A percentile compares a stretch with the other conserved stretches of the same genome.
These are phyloP conservation scores for Dendronephthya gigantea DNA, from an alignment of 64 coral and sea anemone genomes.

Conservation along the genomic window DNA sequence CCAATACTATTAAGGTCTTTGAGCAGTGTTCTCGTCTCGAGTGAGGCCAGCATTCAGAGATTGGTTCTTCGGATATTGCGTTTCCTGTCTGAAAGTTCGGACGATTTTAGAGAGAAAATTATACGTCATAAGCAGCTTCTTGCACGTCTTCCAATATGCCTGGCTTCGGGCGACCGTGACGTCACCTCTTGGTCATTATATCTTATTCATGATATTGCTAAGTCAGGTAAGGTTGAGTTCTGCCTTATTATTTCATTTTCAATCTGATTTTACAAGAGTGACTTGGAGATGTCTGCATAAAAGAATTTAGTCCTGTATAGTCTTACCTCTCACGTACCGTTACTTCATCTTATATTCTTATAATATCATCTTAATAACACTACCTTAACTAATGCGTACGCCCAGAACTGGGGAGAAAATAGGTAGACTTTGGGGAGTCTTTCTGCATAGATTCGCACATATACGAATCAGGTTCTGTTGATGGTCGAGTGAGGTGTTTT, in stretches of 20 bases:
- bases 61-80: constrained; percentile 73
- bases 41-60: constrained; percentile 81
- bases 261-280: not conserved
- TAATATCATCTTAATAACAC: too few relatives aligned
- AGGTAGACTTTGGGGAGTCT: too few relatives aligned
- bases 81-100: constrained; percentile 63
- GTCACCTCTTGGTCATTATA: constrained; percentile 83
- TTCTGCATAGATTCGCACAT: too few relatives aligned
- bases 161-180: constrained; percentile 84
- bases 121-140: constrained; percentile 48
- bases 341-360: too few relatives aligned
- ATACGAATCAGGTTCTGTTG: too few relatives aligned
- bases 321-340: too few relatives aligned
- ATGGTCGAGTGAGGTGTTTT: too few relatives aligned
- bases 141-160: constrained; percentile 58
- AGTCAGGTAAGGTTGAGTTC: not conserved
- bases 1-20: constrained; percentile 71
- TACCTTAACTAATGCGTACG: too few relatives aligned
- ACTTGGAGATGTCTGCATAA: too few relatives aligned
- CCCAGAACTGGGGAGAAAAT: too few relatives aligned
- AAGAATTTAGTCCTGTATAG: too few relatives aligned
- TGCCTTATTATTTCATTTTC: not conserved
- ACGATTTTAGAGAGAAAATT: constrained; percentile 46
- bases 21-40: constrained; percentile 55
- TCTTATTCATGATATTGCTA: constrained; percentile 56